Evolutionary conservation across 2,797 vertebrate genomes (phyloP).

Genomic region (Galagoides demidoff): DNA sequence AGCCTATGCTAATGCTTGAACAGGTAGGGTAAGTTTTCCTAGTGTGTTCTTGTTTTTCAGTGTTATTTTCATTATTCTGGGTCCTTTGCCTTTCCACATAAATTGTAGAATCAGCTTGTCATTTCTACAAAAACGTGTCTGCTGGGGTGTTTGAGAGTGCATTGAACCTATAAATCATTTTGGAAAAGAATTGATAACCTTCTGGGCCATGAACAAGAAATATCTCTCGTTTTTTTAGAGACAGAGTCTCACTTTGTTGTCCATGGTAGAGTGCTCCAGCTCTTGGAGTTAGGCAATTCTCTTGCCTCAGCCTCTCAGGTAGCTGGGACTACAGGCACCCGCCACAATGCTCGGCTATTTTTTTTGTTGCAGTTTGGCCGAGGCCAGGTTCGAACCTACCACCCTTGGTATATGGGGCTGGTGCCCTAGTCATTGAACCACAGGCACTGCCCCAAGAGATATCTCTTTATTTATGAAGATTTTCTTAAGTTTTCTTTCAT

Average conservation of each 20-base stretch:
- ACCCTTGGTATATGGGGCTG: too few relatives aligned
- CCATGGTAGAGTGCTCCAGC: too few relatives aligned
- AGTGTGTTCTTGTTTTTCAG: neutral
- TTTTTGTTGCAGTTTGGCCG: too few relatives aligned
- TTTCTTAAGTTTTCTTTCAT: neutral
- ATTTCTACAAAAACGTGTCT: neutral
- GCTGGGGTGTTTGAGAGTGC: neutral
- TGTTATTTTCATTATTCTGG: neutral
- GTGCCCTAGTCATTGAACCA: too few relatives aligned
- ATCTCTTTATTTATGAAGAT: neutral
- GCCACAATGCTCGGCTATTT: too few relatives aligned
- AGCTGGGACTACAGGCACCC: too few relatives aligned
- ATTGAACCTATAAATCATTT: neutral
- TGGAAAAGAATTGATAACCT: neutral
- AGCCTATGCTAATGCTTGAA: neutral
- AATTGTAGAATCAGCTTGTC: neutral
- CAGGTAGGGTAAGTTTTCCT: neutral
- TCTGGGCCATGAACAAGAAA: neutral
- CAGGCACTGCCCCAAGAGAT: neutral
- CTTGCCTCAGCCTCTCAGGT: too few relatives aligned
- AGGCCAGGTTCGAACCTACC: too few relatives aligned
- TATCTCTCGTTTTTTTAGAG: neutral
- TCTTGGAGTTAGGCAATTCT: too few relatives aligned
- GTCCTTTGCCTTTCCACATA: neutral
- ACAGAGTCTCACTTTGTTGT: too few relatives aligned